Conservation (phyloP, 2,797 vertebrate species). For the Hydrophis major region DNA sequence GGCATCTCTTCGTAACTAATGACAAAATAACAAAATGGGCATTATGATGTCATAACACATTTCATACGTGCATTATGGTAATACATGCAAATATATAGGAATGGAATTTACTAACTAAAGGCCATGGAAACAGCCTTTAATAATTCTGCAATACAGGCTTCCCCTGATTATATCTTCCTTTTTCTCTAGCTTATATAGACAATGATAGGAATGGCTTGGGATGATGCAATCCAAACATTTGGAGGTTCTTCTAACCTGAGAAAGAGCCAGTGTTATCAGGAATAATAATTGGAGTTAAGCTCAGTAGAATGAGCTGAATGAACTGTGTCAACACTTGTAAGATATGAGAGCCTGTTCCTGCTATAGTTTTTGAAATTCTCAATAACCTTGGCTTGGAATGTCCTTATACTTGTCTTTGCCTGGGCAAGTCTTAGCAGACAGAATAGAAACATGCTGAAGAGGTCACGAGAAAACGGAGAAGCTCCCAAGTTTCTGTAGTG, state of each 20-base stretch:
- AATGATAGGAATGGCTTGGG: not conserved
- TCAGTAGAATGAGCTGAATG: not conserved
- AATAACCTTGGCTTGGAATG: not conserved
- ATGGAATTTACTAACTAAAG: not conserved
- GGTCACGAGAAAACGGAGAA: not conserved
- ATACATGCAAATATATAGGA: not conserved
- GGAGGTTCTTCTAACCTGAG: not conserved
- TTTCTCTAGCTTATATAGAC: not conserved
- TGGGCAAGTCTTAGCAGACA: not conserved
- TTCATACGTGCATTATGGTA: not conserved
- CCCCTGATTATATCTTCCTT: not conserved
- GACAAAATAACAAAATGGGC: not conserved
- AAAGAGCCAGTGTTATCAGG: not conserved
- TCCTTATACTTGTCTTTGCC: not conserved
- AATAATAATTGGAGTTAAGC: not conserved
- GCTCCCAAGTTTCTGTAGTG: not conserved
- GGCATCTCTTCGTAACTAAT: not conserved
- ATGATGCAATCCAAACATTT: not conserved
- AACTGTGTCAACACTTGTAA: not conserved
- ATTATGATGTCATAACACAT: not conserved
- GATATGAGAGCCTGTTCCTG: not conserved
- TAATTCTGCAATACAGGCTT: not conserved
- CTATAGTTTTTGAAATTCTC: not conserved
- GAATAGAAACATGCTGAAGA: not conserved
- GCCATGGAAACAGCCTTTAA: not conserved